These are phyloP conservation scores for Dryoscopus gambensis DNA, from an alignment of 2,113 vertebrate species.

Conservation along the genomic window DNA sequence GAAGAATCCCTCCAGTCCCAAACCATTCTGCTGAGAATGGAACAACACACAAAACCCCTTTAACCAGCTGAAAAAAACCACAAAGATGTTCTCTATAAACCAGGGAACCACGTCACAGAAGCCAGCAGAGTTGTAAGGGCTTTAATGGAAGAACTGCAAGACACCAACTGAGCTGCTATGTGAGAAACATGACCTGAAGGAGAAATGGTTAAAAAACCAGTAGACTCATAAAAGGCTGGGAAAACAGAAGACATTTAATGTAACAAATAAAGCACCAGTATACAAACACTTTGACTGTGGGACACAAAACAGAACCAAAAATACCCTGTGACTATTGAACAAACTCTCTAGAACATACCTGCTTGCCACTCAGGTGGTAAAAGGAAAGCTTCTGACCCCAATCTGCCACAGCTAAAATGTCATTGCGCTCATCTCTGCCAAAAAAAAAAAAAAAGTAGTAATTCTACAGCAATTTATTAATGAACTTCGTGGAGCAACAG, in stretches of 20 bases:
- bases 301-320: not conserved
- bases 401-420: constrained; percentile 94
- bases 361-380: constrained; percentile 96
- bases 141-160: not conserved
- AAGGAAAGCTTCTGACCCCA: constrained; percentile 98
- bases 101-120: not conserved
- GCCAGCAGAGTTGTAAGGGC: not conserved
- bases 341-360: constrained; percentile 73
- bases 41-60: not conserved
- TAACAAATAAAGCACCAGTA: not conserved
- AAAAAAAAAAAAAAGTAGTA: not conserved
- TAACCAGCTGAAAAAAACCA: not conserved
- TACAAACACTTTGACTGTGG: not conserved
- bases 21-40: not conserved
- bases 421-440: constrained; percentile 91
- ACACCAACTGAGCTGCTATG: not conserved
- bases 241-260: not conserved
- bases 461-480: not conserved
- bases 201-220: not conserved
- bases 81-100: not conserved
- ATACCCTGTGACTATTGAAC: not conserved
- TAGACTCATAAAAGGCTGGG: not conserved
- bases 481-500: not conserved
- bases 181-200: not conserved
- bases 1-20: not conserved